Evolutionary conservation across 1,140 invertebrate genomes (phyloP), one percentile per base, ranked within the genome.

Genomic region (Calliopsis andreniformis): DNA sequence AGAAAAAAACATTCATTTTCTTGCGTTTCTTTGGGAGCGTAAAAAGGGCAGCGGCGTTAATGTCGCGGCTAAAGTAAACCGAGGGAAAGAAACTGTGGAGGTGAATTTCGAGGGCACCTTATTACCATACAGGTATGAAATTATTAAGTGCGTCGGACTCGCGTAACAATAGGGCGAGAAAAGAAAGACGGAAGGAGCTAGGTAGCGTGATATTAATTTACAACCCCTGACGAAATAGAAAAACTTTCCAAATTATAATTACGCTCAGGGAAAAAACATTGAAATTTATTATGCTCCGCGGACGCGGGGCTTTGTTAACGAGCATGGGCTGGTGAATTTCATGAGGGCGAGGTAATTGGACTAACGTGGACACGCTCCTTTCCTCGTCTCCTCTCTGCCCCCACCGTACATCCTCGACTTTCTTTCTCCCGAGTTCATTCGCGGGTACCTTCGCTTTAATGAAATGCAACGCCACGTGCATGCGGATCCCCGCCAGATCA

Each of bases 401-500:
- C 30, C 16, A 43, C 5, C 14, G 4, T 39, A 10, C 35, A 39
- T 10, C 32, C n/a, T 1, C n/a, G 16, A 68, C n/a, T 77, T 78
- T 68, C 76, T 78, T 63, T 71, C 63, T 56, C 32, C 39, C 2
- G 20, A 30, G 14, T 32, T 70, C 59, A 18, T 73, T 43, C 69
- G 51, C 68, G 59, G 35, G 55, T 68, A 47, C 39, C 78, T 49
- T 20, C 55, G 43, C 39, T 58, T 49, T 83, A 87, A 87, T 87
- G 87, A 87, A 87, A 89, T 88, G 87, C 85, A 85, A 82, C 83
- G 80, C 82, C 87, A 89, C 87, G 86, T 79, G 83, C 79, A 77
- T 76, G 70, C 79, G 66, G 70, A 76, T 81, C 83, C 78, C 61
- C 45, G 45, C 42, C 64, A 73, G 81, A 82, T 86, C 80, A 79